These are phyloP conservation scores for Tachina grossa DNA, from an alignment of 2,888 invertebrate species.

Conservation along the genomic window DNA sequence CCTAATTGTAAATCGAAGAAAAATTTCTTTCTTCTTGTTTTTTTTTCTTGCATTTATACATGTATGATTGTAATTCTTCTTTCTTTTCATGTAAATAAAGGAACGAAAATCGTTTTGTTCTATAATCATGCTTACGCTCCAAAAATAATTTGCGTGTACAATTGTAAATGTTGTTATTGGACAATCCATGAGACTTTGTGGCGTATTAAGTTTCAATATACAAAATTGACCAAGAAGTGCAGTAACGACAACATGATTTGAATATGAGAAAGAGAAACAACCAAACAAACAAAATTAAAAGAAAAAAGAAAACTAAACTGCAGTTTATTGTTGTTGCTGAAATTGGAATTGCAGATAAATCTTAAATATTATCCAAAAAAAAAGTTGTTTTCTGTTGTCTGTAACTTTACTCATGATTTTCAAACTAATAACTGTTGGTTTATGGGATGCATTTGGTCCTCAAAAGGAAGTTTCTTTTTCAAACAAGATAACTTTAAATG, in stretches of 20 bases:
- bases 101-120: slow-evolving; percentile 54
- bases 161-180: slow-evolving; percentile 67
- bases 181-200: slow-evolving; percentile 68
- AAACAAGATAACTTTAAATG: background rate
- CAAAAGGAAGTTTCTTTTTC: slow-evolving; percentile 20
- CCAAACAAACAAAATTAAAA: background rate
- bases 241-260: slow-evolving; percentile 50
- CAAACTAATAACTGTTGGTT: slow-evolving; percentile 55
- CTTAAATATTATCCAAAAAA: slow-evolving; percentile 61
- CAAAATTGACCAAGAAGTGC: slow-evolving; percentile 44
- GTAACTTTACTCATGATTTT: slow-evolving; percentile 47
- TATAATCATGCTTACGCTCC: slow-evolving; percentile 61
- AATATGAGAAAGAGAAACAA: slow-evolving; percentile 23
- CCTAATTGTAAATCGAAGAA: slow-evolving; percentile 59
- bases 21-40: slow-evolving; percentile 8
- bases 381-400: slow-evolving; percentile 47
- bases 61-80: background rate
- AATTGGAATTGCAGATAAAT: slow-evolving; percentile 58
- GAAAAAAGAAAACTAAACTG: background rate
- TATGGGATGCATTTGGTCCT: slow-evolving; percentile 16
- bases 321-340: slow-evolving; percentile 48
- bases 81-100: slow-evolving; percentile 28
- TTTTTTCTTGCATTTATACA: background rate
- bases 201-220: slow-evolving; percentile 66
- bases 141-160: slow-evolving; percentile 69